Conservation (phyloP, 2,888 invertebrate genomes). For the Metallyticus violacea region DNA sequence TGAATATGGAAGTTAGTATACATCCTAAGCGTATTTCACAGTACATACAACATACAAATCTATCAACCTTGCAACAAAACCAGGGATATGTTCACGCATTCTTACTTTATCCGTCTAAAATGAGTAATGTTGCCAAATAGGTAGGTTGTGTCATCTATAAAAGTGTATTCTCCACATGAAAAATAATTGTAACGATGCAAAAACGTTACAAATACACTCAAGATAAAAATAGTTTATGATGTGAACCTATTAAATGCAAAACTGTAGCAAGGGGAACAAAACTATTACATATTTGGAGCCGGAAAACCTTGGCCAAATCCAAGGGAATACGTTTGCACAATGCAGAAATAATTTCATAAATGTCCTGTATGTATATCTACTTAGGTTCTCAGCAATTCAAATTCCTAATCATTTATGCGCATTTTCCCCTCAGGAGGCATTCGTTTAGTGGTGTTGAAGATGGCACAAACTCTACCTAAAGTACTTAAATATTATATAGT, state of each 20-base stretch:
- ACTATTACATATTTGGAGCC: no score
- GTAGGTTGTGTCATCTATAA: background rate
- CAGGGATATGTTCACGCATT: background rate
- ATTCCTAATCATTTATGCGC: background rate
- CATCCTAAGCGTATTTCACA: background rate
- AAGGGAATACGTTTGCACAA: no score
- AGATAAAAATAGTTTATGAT: no score
- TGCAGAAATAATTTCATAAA: no score
- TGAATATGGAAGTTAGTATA: background rate
- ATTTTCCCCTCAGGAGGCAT: no score
- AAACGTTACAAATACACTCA: no score
- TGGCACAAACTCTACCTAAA: background rate
- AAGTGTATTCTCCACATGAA: no score
- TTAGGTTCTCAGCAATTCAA: background rate
- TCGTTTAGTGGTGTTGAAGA: background rate
- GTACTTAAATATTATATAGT: background rate
- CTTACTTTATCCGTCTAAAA: background rate
- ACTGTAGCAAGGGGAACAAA: no score
- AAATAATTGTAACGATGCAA: no score
- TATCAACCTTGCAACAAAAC: background rate
- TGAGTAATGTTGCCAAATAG: background rate
- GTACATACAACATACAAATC: background rate
- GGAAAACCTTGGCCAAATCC: no score
- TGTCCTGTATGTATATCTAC: no score
- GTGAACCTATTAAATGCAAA: no score